A percentile compares a stretch with the other conserved stretches of the same genome.
These are phyloP conservation scores for Cantharis rufa DNA, from an alignment of 2,888 invertebrate genomes.

Conservation along the genomic window DNA sequence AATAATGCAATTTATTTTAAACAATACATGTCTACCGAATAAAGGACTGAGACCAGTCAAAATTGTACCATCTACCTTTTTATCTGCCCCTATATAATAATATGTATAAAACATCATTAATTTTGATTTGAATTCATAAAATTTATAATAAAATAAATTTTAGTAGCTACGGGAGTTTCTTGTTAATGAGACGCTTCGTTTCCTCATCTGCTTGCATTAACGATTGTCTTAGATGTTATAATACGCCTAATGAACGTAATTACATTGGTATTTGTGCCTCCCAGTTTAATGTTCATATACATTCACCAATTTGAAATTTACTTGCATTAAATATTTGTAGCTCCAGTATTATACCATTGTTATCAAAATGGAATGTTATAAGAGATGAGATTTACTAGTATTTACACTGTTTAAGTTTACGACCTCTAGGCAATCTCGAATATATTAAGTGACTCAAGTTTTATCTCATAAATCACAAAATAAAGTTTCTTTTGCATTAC, in stretches of 20 bases:
- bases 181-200: conserved; percentile 18
- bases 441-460: background rate
- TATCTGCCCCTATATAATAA: background rate
- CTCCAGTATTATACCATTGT: background rate
- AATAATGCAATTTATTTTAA: background rate
- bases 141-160: conserved; percentile 15
- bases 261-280: conserved; percentile 10
- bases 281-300: conserved; percentile 8
- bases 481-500: background rate
- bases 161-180: conserved; percentile 8
- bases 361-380: conserved; percentile 4
- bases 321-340: conserved; percentile 9
- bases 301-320: conserved; percentile 11
- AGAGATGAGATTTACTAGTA: conserved; percentile 10
- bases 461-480: background rate
- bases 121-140: conserved; percentile 14
- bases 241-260: conserved; percentile 17
- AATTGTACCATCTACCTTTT: conserved; percentile 11
- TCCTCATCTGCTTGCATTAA: conserved; percentile 17
- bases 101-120: conserved; percentile 16
- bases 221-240: conserved; percentile 17
- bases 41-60: conserved; percentile 8
- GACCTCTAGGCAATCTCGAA: background rate
- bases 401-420: conserved; percentile 9
- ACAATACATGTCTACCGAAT: conserved; percentile 9